These are phyloP conservation scores for Phortica variegata DNA, from an alignment of 1,140 invertebrate genomes.

Conservation along the genomic window DNA sequence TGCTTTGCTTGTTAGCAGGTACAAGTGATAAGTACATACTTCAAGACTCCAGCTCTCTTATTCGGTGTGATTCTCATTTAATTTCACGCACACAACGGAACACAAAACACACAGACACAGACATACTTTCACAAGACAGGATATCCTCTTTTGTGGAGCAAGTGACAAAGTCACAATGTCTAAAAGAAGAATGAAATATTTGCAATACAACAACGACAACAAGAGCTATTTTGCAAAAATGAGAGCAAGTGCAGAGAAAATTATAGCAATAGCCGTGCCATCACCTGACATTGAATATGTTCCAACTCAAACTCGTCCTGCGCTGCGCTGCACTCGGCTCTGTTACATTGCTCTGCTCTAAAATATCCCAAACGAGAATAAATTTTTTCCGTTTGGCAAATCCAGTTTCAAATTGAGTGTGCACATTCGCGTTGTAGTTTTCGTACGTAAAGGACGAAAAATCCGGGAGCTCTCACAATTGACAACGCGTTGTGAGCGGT, in stretches of 20 bases:
- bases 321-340: neutral
- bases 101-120: neutral
- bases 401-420: too few species aligned
- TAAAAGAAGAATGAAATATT: constrained; percentile 9
- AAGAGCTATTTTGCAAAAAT: constrained; percentile 17
- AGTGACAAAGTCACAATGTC: constrained; percentile 27
- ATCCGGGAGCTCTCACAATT: too few species aligned
- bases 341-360: neutral
- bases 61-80: too few species aligned
- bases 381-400: too few species aligned
- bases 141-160: constrained; percentile 20
- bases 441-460: too few species aligned
- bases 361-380: constrained; percentile 31
- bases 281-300: constrained; percentile 53
- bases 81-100: neutral
- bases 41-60: too few species aligned
- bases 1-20: too few species aligned
- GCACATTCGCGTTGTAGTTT: too few species aligned
- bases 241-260: constrained; percentile 31
- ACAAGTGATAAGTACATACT: too few species aligned
- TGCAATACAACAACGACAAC: neutral
- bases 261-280: constrained; percentile 15
- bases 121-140: neutral
- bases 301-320: constrained; percentile 7
- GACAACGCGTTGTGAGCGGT: too few species aligned